phyloP scores from a whole-genome alignment of 2,888 invertebrate genomes.

The Temnothorax unifasciatus region DNA sequence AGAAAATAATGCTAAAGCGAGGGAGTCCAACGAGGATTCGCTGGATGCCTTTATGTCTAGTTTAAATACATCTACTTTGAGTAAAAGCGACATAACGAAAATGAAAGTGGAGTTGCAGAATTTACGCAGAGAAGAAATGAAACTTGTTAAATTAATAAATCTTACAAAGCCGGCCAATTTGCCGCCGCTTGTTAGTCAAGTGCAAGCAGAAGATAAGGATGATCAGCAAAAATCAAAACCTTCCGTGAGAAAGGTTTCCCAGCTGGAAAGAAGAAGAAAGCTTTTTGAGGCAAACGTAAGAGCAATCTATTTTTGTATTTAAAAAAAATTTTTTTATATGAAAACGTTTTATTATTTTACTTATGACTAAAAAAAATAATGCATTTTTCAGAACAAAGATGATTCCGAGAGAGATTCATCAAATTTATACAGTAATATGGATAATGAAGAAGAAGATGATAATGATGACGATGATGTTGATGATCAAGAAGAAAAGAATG shows the following conservation, averaged over 20 bases:
- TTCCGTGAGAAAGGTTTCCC: conserved; percentile 9
- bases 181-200: conserved; percentile 86
- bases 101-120: conserved; percentile 90
- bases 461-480: conserved; percentile 6
- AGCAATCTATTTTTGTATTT: background rate
- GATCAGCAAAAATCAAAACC: conserved; percentile 27
- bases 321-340: background rate
- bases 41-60: conserved; percentile 94
- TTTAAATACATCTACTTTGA: conserved; percentile 87
- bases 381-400: conserved; percentile 39
- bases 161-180: conserved; percentile 91
- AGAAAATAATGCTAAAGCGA: conserved; percentile 83
- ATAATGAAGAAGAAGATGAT: conserved; percentile 21
- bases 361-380: conserved; percentile 1
- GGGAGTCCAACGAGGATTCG: conserved; percentile 89
- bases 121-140: conserved; percentile 90
- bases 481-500: background rate
- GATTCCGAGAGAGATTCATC: conserved; percentile 8
- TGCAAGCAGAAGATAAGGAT: background rate
- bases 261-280: conserved; percentile 43
- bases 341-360: background rate
- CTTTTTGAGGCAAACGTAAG: conserved; percentile 33
- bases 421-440: background rate
- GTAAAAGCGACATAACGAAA: conserved; percentile 89
- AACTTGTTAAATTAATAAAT: conserved; percentile 91